A percentile compares a stretch with the other conserved stretches of the same genome.
Conservation (phyloP, 2,888 invertebrate genomes). For the Biston stratarius region DNA sequence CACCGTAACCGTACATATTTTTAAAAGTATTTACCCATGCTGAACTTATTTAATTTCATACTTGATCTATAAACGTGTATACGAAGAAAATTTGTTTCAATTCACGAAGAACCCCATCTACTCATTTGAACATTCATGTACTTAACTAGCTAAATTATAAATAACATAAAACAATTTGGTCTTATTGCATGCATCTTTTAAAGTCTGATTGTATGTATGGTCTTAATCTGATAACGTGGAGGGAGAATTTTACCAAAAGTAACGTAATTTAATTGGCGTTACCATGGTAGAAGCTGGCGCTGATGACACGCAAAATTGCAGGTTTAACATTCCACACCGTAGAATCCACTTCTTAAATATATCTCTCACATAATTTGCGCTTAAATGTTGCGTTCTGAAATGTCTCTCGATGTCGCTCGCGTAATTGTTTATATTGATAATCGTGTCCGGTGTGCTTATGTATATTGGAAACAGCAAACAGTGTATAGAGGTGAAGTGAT, state of each 20-base stretch:
- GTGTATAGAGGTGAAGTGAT: slow-evolving; percentile 18
- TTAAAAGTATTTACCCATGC: slow-evolving; percentile 22
- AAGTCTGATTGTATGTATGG: not conserved
- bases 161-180: too few species aligned
- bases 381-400: too few species aligned
- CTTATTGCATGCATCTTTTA: not conserved
- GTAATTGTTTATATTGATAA: not conserved
- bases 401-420: too few species aligned
- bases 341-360: too few species aligned
- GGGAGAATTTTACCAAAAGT: not conserved
- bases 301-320: not conserved
- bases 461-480: not conserved
- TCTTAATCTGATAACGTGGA: not conserved
- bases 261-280: not conserved
- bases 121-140: not conserved
- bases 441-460: not conserved
- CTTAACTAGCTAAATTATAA: too few species aligned
- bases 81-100: slow-evolving; percentile 37
- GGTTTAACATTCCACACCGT: not conserved
- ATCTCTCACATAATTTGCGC: too few species aligned
- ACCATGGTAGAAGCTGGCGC: not conserved
- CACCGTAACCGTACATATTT: slow-evolving; percentile 19
- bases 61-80: slow-evolving; percentile 45
- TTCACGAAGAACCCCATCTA: not conserved
- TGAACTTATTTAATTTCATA: slow-evolving; percentile 36